Conservation (phyloP, 2,113 vertebrate species). For the Burhinus bistriatus region DNA sequence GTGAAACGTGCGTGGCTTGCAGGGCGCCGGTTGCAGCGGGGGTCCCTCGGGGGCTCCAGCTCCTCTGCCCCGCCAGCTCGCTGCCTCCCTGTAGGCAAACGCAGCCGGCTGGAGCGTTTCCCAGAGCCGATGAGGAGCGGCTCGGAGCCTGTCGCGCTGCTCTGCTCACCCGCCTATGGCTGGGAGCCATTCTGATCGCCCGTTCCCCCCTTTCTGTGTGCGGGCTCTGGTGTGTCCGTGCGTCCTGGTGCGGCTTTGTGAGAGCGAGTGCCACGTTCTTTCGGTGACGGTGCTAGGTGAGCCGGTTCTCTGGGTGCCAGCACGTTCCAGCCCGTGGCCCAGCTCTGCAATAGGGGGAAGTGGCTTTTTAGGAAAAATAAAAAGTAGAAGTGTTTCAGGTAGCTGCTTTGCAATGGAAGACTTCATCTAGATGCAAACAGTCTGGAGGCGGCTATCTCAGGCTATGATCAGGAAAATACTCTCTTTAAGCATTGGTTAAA, state of each 20-base stretch:
- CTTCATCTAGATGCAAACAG: neutral
- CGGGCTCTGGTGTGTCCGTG: neutral
- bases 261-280: neutral
- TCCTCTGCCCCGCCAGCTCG: neutral
- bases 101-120: no score
- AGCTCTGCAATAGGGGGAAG: neutral
- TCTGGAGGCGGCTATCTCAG: neutral
- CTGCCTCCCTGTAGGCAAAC: neutral
- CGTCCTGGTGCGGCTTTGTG: neutral
- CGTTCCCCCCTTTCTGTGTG: fast-evolving
- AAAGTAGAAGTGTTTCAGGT: neutral
- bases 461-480: neutral
- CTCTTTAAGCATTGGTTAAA: neutral
- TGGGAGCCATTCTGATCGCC: fast-evolving
- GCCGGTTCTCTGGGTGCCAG: neutral
- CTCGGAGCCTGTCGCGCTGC: fast-evolving
- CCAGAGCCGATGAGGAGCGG: neutral
- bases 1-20: fast-evolving
- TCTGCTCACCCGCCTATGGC: neutral
- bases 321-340: neutral
- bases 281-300: no score
- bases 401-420: neutral
- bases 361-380: neutral
- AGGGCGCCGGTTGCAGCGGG: neutral
- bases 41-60: neutral